phyloP scores from a whole-genome alignment of 2,113 vertebrate species.

The Scopus umbretta region DNA sequence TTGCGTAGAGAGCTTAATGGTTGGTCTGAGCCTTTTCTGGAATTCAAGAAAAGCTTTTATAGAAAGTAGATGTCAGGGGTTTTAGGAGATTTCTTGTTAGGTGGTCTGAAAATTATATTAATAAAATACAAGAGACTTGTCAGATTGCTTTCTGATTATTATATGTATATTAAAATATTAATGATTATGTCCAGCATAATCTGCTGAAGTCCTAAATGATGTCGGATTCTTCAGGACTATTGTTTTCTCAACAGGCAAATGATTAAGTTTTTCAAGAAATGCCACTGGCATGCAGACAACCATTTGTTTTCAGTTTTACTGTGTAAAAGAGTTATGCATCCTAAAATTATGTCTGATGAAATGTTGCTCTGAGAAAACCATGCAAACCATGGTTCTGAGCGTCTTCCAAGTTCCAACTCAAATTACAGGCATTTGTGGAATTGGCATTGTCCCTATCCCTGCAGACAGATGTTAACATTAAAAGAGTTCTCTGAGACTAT shows the following conservation, averaged over 20 bases:
- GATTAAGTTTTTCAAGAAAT: slow-evolving; percentile 37
- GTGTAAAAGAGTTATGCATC: slow-evolving; percentile 1
- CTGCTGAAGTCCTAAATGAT: not conserved
- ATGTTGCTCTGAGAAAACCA: slow-evolving; percentile 16
- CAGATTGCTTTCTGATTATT: not conserved
- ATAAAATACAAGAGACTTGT: not conserved
- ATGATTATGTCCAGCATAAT: not conserved
- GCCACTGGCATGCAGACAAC: slow-evolving; percentile 44
- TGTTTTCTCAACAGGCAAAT: slow-evolving; percentile 31
- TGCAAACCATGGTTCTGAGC: not conserved
- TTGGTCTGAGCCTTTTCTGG: not conserved
- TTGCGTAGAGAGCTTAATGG: not conserved
- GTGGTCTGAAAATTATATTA: not conserved
- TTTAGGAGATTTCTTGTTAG: not conserved
- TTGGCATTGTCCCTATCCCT: not conserved
- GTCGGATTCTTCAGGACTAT: not conserved
- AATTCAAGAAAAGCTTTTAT: not conserved
- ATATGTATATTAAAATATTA: not conserved
- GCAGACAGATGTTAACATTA: slow-evolving; percentile 22
- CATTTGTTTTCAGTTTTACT: slow-evolving; percentile 60
- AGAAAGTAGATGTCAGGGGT: not conserved
- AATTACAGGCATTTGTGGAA: slow-evolving; percentile 44
- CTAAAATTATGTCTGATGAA: slow-evolving; percentile 31
- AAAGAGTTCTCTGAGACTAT: not conserved
- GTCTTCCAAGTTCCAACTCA: slow-evolving; percentile 32